Conservation (phyloP, 92 coral and sea anemone species). For the Heteractis magnifica region DNA sequence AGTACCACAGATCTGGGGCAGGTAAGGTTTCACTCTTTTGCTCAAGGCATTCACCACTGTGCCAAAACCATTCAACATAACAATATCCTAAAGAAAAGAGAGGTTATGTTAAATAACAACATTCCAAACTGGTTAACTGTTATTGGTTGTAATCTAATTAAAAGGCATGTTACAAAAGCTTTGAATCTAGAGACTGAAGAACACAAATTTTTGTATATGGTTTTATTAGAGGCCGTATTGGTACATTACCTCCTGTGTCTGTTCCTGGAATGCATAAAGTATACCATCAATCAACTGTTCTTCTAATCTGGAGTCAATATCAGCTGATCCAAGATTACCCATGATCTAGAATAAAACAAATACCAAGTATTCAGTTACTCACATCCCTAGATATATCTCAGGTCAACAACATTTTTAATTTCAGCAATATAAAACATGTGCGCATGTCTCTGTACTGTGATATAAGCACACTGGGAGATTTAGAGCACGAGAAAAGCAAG, state of each 20-base stretch:
- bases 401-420: too few species aligned
- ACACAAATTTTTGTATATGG: too few species aligned
- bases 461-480: too few species aligned
- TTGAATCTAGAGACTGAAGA: too few species aligned
- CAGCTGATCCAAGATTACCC: slow-evolving; percentile 98
- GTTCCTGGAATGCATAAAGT: slow-evolving; percentile 98
- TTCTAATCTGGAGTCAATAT: slow-evolving; percentile 94
- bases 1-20: slow-evolving; percentile 99
- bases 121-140: neutral
- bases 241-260: slow-evolving; percentile 89
- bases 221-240: too few species aligned
- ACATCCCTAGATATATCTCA: neutral
- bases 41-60: slow-evolving; percentile 98
- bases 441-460: too few species aligned
- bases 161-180: neutral
- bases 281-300: slow-evolving; percentile 99
- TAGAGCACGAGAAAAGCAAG: too few species aligned
- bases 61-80: slow-evolving; percentile 98
- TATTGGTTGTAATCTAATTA: neutral
- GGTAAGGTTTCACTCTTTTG: slow-evolving; percentile 94
- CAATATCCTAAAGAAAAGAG: slow-evolving; percentile 72
- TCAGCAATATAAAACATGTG: too few species aligned
- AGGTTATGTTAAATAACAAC: neutral
- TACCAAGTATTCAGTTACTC: neutral
- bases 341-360: slow-evolving; percentile 66